Conservation (phyloP, 2,797 vertebrate species). For the Myotis planiceps region DNA sequence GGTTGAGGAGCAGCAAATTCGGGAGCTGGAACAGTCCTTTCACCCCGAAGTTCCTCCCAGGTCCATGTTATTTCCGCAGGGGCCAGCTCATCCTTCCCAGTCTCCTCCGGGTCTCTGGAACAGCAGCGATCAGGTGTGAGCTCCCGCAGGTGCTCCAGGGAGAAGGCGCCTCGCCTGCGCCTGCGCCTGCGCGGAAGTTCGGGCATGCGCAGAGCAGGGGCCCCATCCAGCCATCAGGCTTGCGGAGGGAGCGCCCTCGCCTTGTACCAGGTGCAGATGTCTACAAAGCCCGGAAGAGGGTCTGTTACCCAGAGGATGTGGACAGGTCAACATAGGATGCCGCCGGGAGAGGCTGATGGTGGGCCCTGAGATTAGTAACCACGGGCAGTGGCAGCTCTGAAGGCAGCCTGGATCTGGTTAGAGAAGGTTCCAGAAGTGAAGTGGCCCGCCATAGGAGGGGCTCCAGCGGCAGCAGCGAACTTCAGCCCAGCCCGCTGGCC, state of each 20-base stretch:
- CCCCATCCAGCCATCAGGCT: rapidly evolving
- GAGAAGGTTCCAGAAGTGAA: background rate
- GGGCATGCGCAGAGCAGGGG: too few species aligned
- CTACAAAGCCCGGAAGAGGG: rapidly evolving
- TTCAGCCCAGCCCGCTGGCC: background rate
- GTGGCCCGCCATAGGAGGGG: rapidly evolving
- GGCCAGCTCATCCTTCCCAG: background rate
- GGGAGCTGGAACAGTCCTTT: background rate
- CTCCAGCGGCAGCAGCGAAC: background rate
- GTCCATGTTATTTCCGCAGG: background rate
- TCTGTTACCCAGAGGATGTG: background rate
- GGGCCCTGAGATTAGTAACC: background rate
- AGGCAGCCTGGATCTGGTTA: background rate
- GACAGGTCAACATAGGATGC: background rate
- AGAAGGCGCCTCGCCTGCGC: background rate
- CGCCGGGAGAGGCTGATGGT: background rate
- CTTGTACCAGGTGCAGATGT: too few species aligned
- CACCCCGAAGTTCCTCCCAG: background rate
- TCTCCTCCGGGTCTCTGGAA: background rate
- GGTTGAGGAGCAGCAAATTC: background rate
- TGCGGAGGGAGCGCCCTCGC: rapidly evolving
- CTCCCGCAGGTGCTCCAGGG: rapidly evolving
- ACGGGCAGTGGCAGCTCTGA: rapidly evolving
- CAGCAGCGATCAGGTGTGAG: background rate
- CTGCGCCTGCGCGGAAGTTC: background rate